A percentile compares a stretch with the other conserved stretches of the same genome.
Conservation (phyloP, 2,113 vertebrate species). For the Scomber colias region DNA sequence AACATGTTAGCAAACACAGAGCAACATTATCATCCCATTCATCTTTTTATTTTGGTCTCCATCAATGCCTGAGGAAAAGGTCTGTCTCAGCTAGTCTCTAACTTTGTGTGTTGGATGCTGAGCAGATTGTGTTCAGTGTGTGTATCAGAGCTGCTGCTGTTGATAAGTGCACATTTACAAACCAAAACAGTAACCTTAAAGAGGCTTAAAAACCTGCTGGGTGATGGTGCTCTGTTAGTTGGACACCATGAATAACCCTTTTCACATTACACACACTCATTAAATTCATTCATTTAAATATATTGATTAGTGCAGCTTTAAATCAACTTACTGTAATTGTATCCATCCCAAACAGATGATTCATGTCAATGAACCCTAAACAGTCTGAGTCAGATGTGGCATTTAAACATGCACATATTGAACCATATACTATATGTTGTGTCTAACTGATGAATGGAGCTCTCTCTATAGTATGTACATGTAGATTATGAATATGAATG, state of each 20-base stretch:
- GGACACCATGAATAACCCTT: no score
- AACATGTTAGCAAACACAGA: no score
- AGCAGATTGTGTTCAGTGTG: neutral
- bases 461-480: neutral
- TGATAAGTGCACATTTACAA: neutral
- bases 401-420: conserved; percentile 19
- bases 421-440: conserved; percentile 2
- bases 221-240: neutral
- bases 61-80: no score
- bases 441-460: conserved; percentile 6
- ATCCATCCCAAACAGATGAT: neutral
- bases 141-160: no score
- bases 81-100: neutral
- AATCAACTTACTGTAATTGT: neutral
- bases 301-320: neutral
- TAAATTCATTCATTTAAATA: neutral
- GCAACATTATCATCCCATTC: no score
- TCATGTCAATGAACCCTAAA: neutral
- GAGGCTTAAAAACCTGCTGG: neutral
- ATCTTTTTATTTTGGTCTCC: no score
- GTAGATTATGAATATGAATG: conserved; percentile 53
- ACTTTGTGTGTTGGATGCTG: neutral
- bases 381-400: neutral
- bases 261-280: no score
- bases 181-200: neutral